Base-by-base conservation (phyloP, 2,888 invertebrate genomes). In the Apamea anceps region DNA sequence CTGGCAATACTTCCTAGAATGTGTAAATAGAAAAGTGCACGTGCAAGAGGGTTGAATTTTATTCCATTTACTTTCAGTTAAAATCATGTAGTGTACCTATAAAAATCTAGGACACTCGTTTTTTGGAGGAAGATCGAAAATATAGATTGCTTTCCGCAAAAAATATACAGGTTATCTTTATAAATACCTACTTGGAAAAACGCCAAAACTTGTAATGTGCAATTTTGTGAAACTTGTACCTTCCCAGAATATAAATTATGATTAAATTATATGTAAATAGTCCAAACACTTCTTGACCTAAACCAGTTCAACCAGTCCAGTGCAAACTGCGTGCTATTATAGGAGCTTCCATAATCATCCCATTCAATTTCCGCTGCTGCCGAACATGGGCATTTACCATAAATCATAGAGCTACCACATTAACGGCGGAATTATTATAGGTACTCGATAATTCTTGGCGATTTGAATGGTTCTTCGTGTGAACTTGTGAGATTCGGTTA, bases 381-480 rank as follows among this genome's bases (percentile, higher is more conserved):
- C 82, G 88, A 88, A 89, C 88, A 84, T 75, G 80, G 79, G 65
- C 89, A 88, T 87, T 89, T 88, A 81, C 77, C 80, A 84, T 89
- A 89, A 89, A 89, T 89, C 89, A 88, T 72, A 78, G 78, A 63
- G 62, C 76, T n/a, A 82, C 77, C 84, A 89, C 87, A 89, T 87
- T 87, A 87, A 88, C 83, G 78, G 76, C 42, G 48, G 74, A 86
- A 87, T 89, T 87, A 81, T 84, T 85, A 83, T 75, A 86, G 80
- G 74, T 63, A 76, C 54, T 79, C 77, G 65, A 72, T 87, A 83
- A 83, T 81, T 80, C 84, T 82, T 81, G 89, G 73, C 70, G 68
- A 74, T 67, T 81, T 75, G n/a, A 81, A 82, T 80, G 77, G 67
- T 42, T 71, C 54, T 73, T 73, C 62, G 74, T 77, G 70, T 67